Percentiles rank a stretch among this genome's conserved stretches.
phyloP scores from a whole-genome alignment of 2,113 vertebrate genomes.

The Pituophis catenifer region DNA sequence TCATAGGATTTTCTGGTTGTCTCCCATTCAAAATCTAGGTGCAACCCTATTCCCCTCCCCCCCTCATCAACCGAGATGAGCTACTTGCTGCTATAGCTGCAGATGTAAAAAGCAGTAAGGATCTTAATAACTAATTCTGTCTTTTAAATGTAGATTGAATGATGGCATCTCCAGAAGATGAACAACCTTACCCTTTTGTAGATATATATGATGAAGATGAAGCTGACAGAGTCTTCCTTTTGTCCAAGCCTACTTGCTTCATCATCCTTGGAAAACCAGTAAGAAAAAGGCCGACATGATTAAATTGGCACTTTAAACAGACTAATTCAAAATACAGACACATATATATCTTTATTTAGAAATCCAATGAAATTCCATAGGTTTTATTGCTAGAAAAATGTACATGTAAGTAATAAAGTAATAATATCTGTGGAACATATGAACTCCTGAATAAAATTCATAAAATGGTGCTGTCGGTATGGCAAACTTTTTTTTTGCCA shows the following conservation, averaged over 20 bases:
- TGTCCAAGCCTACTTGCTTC: conserved; percentile 85
- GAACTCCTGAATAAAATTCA: neutral
- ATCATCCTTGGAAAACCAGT: conserved; percentile 90
- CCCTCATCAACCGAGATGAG: neutral
- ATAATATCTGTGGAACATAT: neutral
- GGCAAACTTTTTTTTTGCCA: neutral
- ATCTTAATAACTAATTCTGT: neutral
- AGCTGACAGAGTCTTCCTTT: conserved; percentile 75
- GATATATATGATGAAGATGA: conserved; percentile 87
- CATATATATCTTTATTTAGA: neutral
- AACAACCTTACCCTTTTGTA: conserved; percentile 56
- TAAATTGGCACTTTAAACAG: neutral
- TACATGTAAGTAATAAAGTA: neutral
- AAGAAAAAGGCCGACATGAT: conserved; percentile 54
- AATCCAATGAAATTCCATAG: too few species aligned
- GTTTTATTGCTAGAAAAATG: neutral
- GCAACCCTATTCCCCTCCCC: neutral
- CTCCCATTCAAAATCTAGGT: neutral
- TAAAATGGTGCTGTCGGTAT: neutral
- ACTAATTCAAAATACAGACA: neutral
- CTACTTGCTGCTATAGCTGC: neutral
- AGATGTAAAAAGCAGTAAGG: neutral
- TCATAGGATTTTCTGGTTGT: neutral
- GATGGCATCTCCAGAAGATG: conserved; percentile 43
- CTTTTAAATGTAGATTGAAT: neutral